Percentiles rank a stretch among this genome's conserved stretches.
Conservation (phyloP, 2,113 vertebrate species). For the Poecile atricapillus region DNA sequence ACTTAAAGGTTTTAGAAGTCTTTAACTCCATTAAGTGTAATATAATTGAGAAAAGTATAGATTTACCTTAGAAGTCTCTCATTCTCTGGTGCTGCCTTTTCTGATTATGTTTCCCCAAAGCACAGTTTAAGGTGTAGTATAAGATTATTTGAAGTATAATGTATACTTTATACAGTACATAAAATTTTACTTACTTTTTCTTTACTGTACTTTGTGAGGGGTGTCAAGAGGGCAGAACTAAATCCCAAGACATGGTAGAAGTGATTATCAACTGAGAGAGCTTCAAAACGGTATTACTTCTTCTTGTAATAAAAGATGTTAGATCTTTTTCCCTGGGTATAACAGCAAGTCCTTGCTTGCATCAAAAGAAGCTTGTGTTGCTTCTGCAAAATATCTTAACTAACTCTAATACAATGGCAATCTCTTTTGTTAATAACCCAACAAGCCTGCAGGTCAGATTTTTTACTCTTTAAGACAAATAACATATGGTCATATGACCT, state of each 20-base stretch:
- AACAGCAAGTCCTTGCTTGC: not conserved
- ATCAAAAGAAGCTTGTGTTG: not conserved
- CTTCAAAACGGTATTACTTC: not conserved
- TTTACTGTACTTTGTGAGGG: not conserved
- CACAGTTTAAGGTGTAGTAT: constrained; percentile 43
- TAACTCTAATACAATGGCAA: not conserved
- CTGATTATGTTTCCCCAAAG: constrained; percentile 56
- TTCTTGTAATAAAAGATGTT: not conserved
- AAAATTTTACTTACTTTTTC: constrained; percentile 56
- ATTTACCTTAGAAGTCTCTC: constrained; percentile 26
- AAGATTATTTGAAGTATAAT: constrained; percentile 49
- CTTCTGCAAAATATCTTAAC: not conserved
- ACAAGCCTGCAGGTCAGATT: not conserved
- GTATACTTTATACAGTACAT: constrained; percentile 32
- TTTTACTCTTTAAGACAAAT: not conserved
- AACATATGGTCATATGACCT: not conserved
- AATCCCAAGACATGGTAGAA: constrained; percentile 20
- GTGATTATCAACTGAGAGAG: constrained; percentile 2
- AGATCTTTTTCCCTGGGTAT: not conserved
- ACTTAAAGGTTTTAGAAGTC: not conserved
- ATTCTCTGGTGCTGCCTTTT: constrained; percentile 4
- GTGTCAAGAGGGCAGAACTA: constrained; percentile 8
- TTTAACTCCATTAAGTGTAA: constrained; percentile 41
- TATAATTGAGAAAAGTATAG: constrained; percentile 4
- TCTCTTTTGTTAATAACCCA: not conserved